A percentile compares a stretch with the other conserved stretches of the same genome.
phyloP scores from a whole-genome alignment of 2,113 vertebrate genomes.

The Daphoenositta chrysoptera region DNA sequence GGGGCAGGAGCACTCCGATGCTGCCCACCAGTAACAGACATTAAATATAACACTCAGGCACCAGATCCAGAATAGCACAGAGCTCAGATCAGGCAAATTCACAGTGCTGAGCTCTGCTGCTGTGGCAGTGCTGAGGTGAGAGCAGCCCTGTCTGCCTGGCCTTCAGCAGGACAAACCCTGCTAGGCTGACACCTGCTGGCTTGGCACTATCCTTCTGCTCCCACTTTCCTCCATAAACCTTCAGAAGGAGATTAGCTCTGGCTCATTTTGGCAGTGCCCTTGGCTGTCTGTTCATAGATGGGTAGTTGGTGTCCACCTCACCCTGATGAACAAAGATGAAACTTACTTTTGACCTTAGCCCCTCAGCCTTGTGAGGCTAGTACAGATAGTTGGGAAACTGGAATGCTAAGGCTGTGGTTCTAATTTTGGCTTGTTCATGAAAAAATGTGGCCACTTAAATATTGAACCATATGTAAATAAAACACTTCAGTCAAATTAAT shows the following conservation, averaged over 20 bases:
- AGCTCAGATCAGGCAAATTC: background rate
- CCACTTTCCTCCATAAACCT: background rate
- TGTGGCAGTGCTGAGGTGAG: background rate
- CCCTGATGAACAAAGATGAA: background rate
- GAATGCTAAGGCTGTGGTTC: background rate
- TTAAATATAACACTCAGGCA: background rate
- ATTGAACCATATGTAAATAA: background rate
- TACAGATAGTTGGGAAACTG: background rate
- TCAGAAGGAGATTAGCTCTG: background rate
- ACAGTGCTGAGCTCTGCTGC: background rate
- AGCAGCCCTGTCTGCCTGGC: background rate
- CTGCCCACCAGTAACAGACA: background rate
- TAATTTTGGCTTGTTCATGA: background rate
- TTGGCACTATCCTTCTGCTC: background rate
- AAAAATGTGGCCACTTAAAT: background rate
- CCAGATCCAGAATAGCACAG: background rate
- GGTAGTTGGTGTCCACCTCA: background rate
- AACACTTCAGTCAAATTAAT: background rate
- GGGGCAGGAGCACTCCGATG: background rate
- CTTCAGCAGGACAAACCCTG: background rate
- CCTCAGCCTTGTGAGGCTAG: background rate
- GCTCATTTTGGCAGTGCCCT: background rate
- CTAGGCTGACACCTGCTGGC: background rate
- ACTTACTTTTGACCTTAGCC: background rate
- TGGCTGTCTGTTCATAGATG: background rate